These are phyloP conservation scores for Nixonia krombeini DNA, from an alignment of 1,140 invertebrate species.

Conservation along the genomic window DNA sequence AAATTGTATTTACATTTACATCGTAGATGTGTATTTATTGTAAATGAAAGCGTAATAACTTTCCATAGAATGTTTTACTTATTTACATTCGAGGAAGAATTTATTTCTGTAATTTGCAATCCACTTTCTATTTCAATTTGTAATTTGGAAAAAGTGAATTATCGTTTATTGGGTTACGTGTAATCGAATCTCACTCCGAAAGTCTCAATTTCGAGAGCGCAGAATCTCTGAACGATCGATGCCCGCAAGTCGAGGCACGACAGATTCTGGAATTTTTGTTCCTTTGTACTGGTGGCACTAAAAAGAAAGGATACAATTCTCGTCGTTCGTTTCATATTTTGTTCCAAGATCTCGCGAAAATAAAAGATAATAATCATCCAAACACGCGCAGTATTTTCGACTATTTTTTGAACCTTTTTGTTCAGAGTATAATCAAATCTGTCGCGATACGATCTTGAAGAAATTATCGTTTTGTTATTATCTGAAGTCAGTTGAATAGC, in stretches of 20 bases:
- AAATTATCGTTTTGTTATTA: too few species aligned
- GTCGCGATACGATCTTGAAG: too few species aligned
- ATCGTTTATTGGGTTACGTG: constrained; percentile 8
- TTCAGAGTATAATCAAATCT: too few species aligned
- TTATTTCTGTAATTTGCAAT: not conserved
- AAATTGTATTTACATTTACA: too few species aligned
- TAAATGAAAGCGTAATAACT: too few species aligned
- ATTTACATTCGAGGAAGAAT: too few species aligned
- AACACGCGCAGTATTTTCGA: too few species aligned
- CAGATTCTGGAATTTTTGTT: constrained; percentile 25
- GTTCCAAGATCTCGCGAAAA: not conserved
- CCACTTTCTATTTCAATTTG: not conserved
- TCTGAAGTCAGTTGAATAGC: too few species aligned
- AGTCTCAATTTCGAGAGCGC: constrained; percentile 1
- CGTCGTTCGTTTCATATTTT: not conserved
- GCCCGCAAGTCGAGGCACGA: constrained; percentile 2
- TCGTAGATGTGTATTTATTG: too few species aligned
- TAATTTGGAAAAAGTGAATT: not conserved
- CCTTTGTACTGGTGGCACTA: constrained; percentile 36
- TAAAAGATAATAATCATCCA: not conserved
- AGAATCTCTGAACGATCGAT: constrained; percentile 35
- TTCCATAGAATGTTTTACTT: too few species aligned
- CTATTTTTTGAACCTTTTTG: too few species aligned
- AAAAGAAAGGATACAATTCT: constrained; percentile 9
- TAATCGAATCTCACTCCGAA: constrained; percentile 33